phyloP scores from a whole-genome alignment of 2,113 vertebrate genomes.

The Meriones unguiculatus region DNA sequence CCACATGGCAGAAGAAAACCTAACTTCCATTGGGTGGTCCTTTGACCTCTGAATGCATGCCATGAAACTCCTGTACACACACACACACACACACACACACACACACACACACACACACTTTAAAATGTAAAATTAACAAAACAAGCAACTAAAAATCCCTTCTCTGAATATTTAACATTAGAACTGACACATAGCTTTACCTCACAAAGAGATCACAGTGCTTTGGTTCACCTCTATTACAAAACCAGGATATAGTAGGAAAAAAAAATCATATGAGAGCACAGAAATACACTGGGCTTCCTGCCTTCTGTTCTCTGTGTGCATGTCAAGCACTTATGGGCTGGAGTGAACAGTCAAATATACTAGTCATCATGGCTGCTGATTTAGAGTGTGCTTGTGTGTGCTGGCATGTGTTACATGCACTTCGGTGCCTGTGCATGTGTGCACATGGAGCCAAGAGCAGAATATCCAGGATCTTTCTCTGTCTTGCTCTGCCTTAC shows the following conservation, averaged over 20 bases:
- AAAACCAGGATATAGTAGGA: background rate
- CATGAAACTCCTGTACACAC: background rate
- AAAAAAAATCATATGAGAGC: background rate
- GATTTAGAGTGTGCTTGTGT: background rate
- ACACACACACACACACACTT: background rate
- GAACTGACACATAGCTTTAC: background rate
- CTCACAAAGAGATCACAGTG: accelerated
- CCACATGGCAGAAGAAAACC: background rate
- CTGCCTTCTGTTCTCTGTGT: background rate
- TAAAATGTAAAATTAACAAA: background rate
- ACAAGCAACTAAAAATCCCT: background rate
- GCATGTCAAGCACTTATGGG: background rate
- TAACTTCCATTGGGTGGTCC: background rate
- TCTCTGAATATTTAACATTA: background rate
- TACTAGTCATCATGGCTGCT: background rate
- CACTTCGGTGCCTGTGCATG: background rate
- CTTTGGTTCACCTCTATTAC: background rate
- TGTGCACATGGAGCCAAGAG: background rate
- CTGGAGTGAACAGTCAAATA: background rate
- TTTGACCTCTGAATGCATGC: background rate
- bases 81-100: background rate
- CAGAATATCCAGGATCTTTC: background rate
- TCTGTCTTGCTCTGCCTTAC: background rate
- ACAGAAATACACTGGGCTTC: background rate
- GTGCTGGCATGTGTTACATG: background rate